Conservation (phyloP, 2,888 invertebrate genomes). For the Himalopsyche kuldschensis region DNA sequence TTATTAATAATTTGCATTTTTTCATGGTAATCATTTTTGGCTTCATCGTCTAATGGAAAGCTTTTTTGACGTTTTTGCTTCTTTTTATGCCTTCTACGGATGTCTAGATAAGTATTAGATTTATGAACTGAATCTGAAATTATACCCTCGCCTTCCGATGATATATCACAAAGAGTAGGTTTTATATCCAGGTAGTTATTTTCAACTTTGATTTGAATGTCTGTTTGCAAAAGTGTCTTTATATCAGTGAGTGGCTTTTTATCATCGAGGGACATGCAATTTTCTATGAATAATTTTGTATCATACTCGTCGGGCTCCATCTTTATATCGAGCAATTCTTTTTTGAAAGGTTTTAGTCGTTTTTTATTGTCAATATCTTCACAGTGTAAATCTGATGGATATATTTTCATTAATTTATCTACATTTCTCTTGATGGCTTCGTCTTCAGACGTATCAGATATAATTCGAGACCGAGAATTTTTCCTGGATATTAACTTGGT, state of each 20-base stretch:
- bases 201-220: conserved; percentile 45
- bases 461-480: conserved; percentile 71
- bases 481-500: conserved; percentile 65
- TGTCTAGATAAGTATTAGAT: conserved; percentile 49
- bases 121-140: conserved; percentile 49
- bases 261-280: conserved; percentile 19
- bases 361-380: conserved; percentile 49
- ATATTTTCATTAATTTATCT: conserved; percentile 49
- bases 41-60: conserved; percentile 62
- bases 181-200: conserved; percentile 43
- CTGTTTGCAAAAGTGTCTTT: not conserved
- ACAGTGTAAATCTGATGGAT: conserved; percentile 45
- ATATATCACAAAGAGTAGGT: conserved; percentile 47
- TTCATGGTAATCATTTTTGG: conserved; percentile 46
- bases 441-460: conserved; percentile 79
- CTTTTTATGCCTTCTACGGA: conserved; percentile 80
- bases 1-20: conserved; percentile 34
- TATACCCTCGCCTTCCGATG: conserved; percentile 56
- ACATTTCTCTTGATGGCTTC: conserved; percentile 61
- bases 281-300: conserved; percentile 31
- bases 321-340: conserved; percentile 37
- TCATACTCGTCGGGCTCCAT: conserved; percentile 34
- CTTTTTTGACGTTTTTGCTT: conserved; percentile 79
- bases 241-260: conserved; percentile 5
- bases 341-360: conserved; percentile 44